Evolutionary conservation across 2,888 invertebrate species (phyloP).

Genomic region (Pyrrhosoma nymphula): DNA sequence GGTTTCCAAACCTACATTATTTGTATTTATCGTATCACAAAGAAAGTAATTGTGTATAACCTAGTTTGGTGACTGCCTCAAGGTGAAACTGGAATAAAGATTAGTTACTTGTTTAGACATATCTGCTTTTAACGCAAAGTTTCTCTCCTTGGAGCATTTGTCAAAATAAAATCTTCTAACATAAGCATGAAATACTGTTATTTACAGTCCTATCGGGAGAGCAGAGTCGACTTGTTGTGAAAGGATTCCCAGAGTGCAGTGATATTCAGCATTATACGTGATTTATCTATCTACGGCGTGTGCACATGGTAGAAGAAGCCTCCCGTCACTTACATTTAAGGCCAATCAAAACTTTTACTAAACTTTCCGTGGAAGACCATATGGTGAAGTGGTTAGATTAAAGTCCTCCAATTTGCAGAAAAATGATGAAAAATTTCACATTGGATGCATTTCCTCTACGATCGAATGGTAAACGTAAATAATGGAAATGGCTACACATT

Average conservation of each 20-base stretch:
- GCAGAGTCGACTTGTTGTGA: background rate
- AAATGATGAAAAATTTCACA: background rate
- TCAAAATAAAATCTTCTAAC: background rate
- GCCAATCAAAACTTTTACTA: background rate
- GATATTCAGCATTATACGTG: background rate
- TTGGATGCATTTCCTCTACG: background rate
- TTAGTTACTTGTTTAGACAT: too few relatives aligned
- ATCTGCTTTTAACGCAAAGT: background rate
- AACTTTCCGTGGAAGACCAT: background rate
- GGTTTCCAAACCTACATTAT: too few relatives aligned
- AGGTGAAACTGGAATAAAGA: too few relatives aligned
- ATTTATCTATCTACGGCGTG: background rate
- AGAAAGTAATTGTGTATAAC: too few relatives aligned
- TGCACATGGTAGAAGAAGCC: background rate
- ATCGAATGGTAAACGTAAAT: background rate
- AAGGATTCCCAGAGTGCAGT: background rate
- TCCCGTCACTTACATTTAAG: background rate
- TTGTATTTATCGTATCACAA: too few relatives aligned
- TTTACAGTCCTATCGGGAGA: background rate
- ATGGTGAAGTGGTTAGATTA: background rate
- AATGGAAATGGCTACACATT: background rate
- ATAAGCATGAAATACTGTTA: background rate
- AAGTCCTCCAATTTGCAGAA: background rate
- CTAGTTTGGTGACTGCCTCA: too few relatives aligned
- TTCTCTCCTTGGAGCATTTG: background rate